A percentile compares a stretch with the other conserved stretches of the same genome.
Evolutionary conservation across 2,797 vertebrate species (phyloP).

Genomic region (Falco berigora): DNA sequence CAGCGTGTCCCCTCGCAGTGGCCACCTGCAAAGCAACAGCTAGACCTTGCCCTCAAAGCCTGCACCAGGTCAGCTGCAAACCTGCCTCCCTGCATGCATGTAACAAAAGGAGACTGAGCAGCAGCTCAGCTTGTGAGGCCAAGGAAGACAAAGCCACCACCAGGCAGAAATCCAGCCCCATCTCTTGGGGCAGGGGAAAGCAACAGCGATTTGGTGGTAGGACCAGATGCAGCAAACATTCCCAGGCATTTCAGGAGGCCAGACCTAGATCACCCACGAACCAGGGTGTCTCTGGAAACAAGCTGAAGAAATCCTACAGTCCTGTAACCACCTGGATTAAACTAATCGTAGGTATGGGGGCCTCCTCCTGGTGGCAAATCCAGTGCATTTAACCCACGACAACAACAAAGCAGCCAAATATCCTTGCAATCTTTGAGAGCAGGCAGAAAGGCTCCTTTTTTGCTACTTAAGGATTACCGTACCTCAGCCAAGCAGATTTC

Average conservation of each 20-base stretch:
- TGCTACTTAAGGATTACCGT: not conserved
- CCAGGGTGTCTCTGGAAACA: not conserved
- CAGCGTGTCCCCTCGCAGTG: accelerated
- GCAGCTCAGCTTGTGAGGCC: not conserved
- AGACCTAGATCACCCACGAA: not conserved
- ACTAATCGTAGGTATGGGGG: not conserved
- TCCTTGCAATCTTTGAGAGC: not conserved
- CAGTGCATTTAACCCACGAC: not conserved
- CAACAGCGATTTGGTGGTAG: accelerated
- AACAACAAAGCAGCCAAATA: not conserved
- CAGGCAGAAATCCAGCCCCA: not conserved
- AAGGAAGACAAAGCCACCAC: not conserved
- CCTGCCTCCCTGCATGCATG: accelerated
- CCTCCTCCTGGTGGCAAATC: not conserved
- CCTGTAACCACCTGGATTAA: not conserved
- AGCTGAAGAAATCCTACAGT: not conserved
- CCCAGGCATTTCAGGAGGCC: not conserved
- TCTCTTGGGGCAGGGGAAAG: not conserved
- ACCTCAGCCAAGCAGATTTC: not conserved
- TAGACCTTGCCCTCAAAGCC: not conserved
- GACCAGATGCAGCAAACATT: not conserved
- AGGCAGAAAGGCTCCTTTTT: not conserved
- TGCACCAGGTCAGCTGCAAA: not conserved
- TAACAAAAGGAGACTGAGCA: not conserved
- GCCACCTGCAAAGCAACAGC: not conserved